These are phyloP conservation scores for Monopterus albus DNA, from an alignment of 2,113 vertebrate species.

Conservation along the genomic window DNA sequence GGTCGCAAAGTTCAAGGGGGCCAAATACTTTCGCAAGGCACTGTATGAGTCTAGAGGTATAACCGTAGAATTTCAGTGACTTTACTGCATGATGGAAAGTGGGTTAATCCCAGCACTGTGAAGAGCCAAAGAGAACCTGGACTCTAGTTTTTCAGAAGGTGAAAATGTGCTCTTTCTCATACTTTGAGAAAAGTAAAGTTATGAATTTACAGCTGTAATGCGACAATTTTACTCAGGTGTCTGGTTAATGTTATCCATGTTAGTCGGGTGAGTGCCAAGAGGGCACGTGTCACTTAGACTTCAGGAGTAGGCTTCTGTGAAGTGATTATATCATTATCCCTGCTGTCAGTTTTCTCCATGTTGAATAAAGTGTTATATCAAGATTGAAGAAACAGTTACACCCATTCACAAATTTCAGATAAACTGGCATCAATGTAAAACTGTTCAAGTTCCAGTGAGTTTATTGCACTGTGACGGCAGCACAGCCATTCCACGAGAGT, in stretches of 20 bases:
- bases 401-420: constrained; percentile 33
- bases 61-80: constrained; percentile 42
- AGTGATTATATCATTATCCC: constrained; percentile 5
- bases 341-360: constrained; percentile 3
- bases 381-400: not conserved
- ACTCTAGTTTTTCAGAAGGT: not conserved
- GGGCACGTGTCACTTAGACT: constrained; percentile 14
- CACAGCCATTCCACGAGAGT: constrained; percentile 19
- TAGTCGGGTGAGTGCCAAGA: not conserved
- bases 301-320: not conserved
- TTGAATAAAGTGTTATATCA: constrained; percentile 3
- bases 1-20: too few relatives aligned
- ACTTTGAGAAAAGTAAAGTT: not conserved
- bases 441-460: constrained; percentile 7
- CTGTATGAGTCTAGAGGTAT: too few relatives aligned
- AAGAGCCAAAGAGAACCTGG: constrained; percentile 25
- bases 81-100: constrained; percentile 25
- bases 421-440: constrained; percentile 20
- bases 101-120: constrained; percentile 25
- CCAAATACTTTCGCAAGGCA: too few relatives aligned
- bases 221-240: constrained; percentile 2
- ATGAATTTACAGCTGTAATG: not conserved
- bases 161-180: not conserved
- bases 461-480: constrained; percentile 16
- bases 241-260: not conserved